phyloP scores from a whole-genome alignment of 2,113 vertebrate genomes.

The Bambusicola thoracicus region DNA sequence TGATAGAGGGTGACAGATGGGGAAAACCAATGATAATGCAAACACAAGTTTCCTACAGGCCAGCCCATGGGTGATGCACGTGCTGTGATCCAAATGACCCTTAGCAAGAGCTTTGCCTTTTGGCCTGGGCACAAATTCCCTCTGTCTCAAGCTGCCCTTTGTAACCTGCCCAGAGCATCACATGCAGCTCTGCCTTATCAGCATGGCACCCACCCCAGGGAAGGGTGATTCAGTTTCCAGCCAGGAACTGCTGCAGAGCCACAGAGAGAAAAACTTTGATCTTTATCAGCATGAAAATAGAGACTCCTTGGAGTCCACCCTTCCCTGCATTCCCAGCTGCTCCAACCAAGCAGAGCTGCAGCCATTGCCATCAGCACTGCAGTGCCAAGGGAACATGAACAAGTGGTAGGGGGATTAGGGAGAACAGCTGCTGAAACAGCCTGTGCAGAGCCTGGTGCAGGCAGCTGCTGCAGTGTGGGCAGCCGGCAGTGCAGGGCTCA shows the following conservation, averaged over 20 bases:
- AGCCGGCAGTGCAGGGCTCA: slow-evolving; percentile 37
- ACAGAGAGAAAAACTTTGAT: not conserved
- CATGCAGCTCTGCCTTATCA: rapidly evolving
- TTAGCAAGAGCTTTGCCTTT: not conserved
- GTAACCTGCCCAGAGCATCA: rapidly evolving
- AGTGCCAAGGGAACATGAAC: not conserved
- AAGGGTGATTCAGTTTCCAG: not conserved
- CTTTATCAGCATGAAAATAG: not conserved
- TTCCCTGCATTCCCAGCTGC: not conserved
- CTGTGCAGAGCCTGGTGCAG: slow-evolving; percentile 1
- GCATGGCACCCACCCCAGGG: not conserved
- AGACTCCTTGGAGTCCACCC: not conserved
- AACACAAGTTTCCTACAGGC: not conserved
- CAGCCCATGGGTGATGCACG: not conserved
- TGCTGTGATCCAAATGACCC: not conserved
- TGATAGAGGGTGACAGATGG: not conserved
- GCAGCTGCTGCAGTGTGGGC: slow-evolving; percentile 50
- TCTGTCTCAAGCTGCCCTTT: not conserved
- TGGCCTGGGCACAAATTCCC: rapidly evolving
- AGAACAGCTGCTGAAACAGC: slow-evolving; percentile 40
- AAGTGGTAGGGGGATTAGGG: not conserved
- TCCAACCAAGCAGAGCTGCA: not conserved
- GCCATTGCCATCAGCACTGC: not conserved
- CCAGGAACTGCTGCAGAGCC: not conserved
- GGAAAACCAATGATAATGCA: not conserved